Percentiles rank a stretch among this genome's conserved stretches.
These are phyloP conservation scores for Gavia stellata DNA, from an alignment of 2,113 vertebrate genomes.

Conservation along the genomic window DNA sequence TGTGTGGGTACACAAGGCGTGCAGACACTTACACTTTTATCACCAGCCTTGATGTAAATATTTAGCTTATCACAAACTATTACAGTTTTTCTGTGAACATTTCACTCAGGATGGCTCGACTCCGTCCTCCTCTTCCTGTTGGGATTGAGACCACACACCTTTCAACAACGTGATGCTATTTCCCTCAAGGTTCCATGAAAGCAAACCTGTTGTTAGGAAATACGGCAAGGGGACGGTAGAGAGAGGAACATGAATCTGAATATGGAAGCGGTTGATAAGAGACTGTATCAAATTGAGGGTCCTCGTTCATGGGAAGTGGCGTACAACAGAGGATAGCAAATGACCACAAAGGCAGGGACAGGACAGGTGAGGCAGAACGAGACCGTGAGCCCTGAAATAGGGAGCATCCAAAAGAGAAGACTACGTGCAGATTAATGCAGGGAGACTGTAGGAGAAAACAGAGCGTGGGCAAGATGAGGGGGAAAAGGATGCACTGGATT, in stretches of 20 bases:
- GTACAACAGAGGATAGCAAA: neutral
- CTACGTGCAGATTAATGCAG: neutral
- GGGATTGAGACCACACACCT: neutral
- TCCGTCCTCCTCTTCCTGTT: neutral
- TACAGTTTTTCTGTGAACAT: neutral
- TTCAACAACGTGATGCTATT: neutral
- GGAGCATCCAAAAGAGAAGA: neutral
- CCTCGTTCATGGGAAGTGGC: neutral
- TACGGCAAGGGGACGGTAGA: accelerated
- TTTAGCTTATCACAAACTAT: neutral
- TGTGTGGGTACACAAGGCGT: neutral
- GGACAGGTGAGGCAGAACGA: neutral
- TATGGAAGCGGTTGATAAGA: neutral
- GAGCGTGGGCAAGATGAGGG: neutral
- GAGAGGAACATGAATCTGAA: neutral
- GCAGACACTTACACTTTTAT: neutral
- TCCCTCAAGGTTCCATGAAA: neutral
- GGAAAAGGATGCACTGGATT: neutral
- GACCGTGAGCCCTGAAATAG: neutral
- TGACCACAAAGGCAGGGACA: neutral
- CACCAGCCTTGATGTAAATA: neutral
- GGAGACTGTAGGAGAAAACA: neutral
- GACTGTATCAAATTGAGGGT: neutral
- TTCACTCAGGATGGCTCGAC: neutral
- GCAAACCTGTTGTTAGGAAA: neutral